Conservation (phyloP, 2,797 vertebrate species). For the Pangasius macronema region DNA sequence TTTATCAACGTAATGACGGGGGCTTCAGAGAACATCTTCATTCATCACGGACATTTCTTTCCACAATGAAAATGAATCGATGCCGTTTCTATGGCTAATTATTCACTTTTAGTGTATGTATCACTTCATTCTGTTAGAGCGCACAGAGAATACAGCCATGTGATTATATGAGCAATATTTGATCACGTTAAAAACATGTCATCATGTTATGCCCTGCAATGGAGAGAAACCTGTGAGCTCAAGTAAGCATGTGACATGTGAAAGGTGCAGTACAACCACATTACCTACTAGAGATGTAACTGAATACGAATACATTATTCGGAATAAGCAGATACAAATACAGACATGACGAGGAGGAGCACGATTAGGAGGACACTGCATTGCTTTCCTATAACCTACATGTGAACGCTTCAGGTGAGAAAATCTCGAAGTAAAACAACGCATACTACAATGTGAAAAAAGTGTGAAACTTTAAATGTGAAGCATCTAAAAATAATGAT, state of each 20-base stretch:
- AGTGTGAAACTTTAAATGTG: background rate
- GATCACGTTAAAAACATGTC: background rate
- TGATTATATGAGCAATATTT: background rate
- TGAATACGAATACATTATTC: background rate
- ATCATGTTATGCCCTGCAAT: background rate
- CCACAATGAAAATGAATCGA: background rate
- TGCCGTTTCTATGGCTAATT: background rate
- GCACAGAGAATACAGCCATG: background rate
- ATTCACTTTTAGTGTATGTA: background rate
- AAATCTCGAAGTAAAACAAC: background rate
- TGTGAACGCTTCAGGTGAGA: background rate
- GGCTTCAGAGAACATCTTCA: conserved; percentile 16
- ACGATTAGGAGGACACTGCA: background rate
- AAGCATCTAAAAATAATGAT: background rate
- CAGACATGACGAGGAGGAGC: too few relatives aligned
- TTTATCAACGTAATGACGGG: conserved; percentile 21
- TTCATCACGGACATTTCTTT: background rate
- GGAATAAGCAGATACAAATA: too few relatives aligned
- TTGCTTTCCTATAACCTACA: background rate
- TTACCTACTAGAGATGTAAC: background rate
- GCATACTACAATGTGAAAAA: background rate
- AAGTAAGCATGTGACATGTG: background rate
- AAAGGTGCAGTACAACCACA: background rate
- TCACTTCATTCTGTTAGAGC: background rate
- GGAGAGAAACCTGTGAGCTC: background rate